phyloP scores from a whole-genome alignment of 1,140 invertebrate species.

The Trypoxylus dichotomus region DNA sequence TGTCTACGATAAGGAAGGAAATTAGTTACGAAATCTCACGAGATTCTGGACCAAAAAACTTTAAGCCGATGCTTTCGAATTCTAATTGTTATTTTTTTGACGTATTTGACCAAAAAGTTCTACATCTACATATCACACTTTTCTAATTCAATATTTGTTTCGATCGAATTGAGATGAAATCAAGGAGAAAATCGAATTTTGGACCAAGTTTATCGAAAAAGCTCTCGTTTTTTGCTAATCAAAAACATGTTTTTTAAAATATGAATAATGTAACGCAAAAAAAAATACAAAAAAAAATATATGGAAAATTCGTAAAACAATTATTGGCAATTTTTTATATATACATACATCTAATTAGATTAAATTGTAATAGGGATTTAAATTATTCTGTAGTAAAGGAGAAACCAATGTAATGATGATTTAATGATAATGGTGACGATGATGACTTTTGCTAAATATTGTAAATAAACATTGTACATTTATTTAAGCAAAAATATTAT shows the following conservation, averaged over 20 bases:
- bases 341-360: constrained; percentile 36
- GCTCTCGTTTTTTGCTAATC: background rate
- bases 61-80: background rate
- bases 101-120: constrained; percentile 44
- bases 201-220: background rate
- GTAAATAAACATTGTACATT: constrained; percentile 49
- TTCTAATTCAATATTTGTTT: constrained; percentile 30
- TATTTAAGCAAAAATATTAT: constrained; percentile 46
- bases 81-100: background rate
- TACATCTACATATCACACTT: constrained; percentile 44
- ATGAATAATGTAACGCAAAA: background rate
- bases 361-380: constrained; percentile 44
- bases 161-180: constrained; percentile 32
- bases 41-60: background rate
- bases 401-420: background rate
- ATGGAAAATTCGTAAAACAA: constrained; percentile 36
- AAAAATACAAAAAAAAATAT: constrained; percentile 34
- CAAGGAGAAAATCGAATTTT: background rate
- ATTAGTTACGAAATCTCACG: background rate
- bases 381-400: constrained; percentile 26
- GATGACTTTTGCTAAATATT: constrained; percentile 45
- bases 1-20: constrained; percentile 13
- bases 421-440: constrained; percentile 35
- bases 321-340: constrained; percentile 51
- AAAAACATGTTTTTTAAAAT: too few relatives aligned